Evolutionary conservation across 1,140 invertebrate species (phyloP).

Genomic region (Pemphigus obesinymphae): DNA sequence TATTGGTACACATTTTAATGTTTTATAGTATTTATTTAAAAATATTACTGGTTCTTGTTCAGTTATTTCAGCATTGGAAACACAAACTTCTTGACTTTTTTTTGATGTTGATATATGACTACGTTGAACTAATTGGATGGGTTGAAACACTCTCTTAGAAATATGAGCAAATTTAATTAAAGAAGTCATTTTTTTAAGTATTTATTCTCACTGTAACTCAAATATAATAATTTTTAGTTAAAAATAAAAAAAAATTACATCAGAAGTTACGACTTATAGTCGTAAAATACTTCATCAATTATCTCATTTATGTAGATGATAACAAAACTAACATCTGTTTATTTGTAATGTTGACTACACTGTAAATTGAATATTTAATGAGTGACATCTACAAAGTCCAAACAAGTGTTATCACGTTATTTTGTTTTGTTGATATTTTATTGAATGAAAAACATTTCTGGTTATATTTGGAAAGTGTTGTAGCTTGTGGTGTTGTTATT

Average conservation of each 20-base stretch:
- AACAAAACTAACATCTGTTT: neutral
- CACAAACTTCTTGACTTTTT: constrained; percentile 33
- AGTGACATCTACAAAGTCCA: neutral
- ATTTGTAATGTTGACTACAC: neutral
- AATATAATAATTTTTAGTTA: neutral
- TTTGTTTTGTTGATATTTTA: constrained; percentile 24
- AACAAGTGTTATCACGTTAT: constrained; percentile 12
- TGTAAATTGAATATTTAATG: neutral
- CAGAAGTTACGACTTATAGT: neutral
- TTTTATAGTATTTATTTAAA: neutral
- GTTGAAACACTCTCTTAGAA: neutral
- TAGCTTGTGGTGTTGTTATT: neutral
- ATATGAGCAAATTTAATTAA: neutral
- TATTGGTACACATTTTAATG: neutral
- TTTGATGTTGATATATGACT: constrained; percentile 18
- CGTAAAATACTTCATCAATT: neutral
- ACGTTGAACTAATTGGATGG: neutral
- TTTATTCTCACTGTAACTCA: neutral
- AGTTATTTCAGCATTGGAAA: neutral
- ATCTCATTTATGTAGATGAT: neutral
- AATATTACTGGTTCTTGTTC: constrained; percentile 36
- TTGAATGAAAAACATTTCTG: neutral
- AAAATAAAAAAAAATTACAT: neutral
- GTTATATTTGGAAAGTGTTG: neutral
- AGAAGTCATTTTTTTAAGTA: neutral